A percentile compares a stretch with the other conserved stretches of the same genome.
Conservation (phyloP, 2,888 invertebrate species). For the Clistopyga incitator region DNA sequence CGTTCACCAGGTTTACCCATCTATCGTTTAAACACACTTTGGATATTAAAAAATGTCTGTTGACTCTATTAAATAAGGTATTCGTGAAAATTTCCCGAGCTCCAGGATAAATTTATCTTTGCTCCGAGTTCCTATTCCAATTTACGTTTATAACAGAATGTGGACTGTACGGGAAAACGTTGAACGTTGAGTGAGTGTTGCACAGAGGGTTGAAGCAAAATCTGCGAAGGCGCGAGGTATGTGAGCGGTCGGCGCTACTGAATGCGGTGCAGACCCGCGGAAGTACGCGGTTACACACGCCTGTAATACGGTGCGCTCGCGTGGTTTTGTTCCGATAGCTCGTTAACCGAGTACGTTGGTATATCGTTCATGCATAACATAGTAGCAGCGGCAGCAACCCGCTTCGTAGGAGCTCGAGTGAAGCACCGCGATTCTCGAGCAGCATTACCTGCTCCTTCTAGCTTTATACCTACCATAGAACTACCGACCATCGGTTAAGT, state of each 20-base stretch:
- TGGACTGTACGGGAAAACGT: constrained; percentile 15
- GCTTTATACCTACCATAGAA: constrained; percentile 11
- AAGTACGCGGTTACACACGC: constrained; percentile 68
- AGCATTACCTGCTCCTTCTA: constrained; percentile 54
- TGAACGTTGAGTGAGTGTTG: constrained; percentile 33
- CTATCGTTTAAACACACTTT: background rate
- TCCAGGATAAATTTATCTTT: constrained; percentile 36
- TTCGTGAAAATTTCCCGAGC: constrained; percentile 19
- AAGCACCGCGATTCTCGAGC: constrained; percentile 63
- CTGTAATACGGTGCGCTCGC: constrained; percentile 58
- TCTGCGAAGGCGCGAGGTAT: constrained; percentile 49
- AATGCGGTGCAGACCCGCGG: constrained; percentile 55
- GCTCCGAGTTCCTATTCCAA: constrained; percentile 15
- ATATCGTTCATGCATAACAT: constrained; percentile 76
- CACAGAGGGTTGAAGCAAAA: constrained; percentile 24
- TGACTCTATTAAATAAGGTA: background rate
- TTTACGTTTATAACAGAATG: constrained; percentile 25
- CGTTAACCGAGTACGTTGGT: constrained; percentile 75
- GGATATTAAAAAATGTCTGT: background rate
- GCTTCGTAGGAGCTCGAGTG: constrained; percentile 55
- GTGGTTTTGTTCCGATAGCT: constrained; percentile 77
- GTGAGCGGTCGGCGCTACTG: constrained; percentile 12
- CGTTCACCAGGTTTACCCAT: background rate
- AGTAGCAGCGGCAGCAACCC: constrained; percentile 63
- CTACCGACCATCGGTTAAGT: background rate